Evolutionary conservation across 2,113 vertebrate genomes (phyloP).

Genomic region (Pelmatolapia mariae): DNA sequence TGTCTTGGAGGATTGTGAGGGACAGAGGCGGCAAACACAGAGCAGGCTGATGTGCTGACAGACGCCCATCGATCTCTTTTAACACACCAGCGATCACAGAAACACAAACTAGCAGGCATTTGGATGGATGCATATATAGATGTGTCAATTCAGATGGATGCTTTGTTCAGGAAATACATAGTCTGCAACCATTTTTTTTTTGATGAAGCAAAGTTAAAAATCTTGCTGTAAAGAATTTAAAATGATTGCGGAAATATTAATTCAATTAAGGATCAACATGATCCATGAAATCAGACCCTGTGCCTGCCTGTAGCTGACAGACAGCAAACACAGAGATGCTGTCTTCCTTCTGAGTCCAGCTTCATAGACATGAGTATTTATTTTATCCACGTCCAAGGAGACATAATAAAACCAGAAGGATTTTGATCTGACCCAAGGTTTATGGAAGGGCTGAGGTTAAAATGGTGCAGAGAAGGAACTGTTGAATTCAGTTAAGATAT

Average conservation of each 20-base stretch:
- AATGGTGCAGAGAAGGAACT: not conserved
- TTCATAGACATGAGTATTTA: not conserved
- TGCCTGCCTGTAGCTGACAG: not conserved
- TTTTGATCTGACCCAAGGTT: not conserved
- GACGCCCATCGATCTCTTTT: not conserved
- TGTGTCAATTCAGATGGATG: not conserved
- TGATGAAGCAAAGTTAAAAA: not conserved
- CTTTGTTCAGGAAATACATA: not conserved
- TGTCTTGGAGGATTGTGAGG: not conserved
- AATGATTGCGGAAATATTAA: not conserved
- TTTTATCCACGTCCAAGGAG: not conserved
- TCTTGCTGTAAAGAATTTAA: not conserved
- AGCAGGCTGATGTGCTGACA: not conserved
- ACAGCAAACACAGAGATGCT: not conserved
- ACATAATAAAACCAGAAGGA: not conserved
- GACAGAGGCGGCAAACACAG: not conserved
- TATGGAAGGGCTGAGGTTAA: not conserved
- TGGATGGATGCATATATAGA: not conserved
- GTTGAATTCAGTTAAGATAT: slow-evolving; percentile 12
- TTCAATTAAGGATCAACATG: not conserved
- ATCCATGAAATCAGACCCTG: not conserved
- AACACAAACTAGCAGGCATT: not conserved
- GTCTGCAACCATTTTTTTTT: not conserved
- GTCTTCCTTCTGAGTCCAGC: not conserved
- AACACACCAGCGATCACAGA: not conserved